A percentile compares a stretch with the other conserved stretches of the same genome.
Conservation (phyloP, 2,888 invertebrate genomes). For the Diarsia brunnea region DNA sequence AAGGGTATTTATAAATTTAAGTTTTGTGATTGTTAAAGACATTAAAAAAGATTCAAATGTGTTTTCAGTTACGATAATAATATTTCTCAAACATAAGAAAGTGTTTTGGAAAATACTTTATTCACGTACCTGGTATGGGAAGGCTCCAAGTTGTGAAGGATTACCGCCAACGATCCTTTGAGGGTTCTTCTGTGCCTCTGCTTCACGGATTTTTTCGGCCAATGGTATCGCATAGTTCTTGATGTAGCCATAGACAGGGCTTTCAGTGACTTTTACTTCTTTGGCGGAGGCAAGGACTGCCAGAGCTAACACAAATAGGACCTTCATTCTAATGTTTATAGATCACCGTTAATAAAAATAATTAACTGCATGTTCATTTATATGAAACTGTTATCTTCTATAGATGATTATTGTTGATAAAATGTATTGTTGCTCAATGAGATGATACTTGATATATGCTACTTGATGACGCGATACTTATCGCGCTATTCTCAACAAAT, state of each 20-base stretch:
- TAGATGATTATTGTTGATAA: conserved; percentile 20
- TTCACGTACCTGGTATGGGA: conserved; percentile 54
- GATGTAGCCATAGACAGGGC: conserved; percentile 64
- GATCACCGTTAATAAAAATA: neutral
- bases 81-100: neutral
- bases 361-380: conserved; percentile 23
- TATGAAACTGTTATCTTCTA: conserved; percentile 25
- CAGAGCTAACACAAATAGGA: conserved; percentile 35
- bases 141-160: conserved; percentile 51
- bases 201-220: conserved; percentile 58
- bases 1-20: neutral
- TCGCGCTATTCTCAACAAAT: neutral
- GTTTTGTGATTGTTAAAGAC: neutral
- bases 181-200: conserved; percentile 39
- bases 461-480: neutral
- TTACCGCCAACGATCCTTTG: conserved; percentile 65
- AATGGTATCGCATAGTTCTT: conserved; percentile 62
- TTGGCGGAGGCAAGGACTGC: conserved; percentile 48
- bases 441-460: neutral
- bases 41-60: neutral
- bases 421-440: conserved; percentile 26
- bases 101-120: neutral
- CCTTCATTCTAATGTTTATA: conserved; percentile 17
- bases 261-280: conserved; percentile 34
- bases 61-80: neutral